Evolutionary conservation across 2,113 vertebrate genomes (phyloP).

Genomic region (Centrocercus urophasianus): DNA sequence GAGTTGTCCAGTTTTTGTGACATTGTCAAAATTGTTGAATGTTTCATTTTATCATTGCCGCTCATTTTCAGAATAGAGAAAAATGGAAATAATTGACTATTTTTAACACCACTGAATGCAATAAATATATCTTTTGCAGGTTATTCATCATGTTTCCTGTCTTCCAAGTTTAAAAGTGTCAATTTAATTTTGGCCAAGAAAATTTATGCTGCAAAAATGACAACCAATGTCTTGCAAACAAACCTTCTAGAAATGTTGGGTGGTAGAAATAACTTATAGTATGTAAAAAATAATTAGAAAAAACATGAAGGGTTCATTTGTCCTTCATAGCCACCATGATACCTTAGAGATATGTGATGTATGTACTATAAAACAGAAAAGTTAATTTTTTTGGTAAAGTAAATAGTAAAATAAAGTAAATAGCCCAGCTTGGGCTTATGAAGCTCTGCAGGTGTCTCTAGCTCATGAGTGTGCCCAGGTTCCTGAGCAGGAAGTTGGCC

Average conservation of each 20-base stretch:
- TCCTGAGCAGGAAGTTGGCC: neutral
- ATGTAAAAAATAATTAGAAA: neutral
- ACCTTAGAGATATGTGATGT: neutral
- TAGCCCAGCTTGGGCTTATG: neutral
- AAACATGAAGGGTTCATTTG: neutral
- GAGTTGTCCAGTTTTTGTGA: constrained; percentile 40
- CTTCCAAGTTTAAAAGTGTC: neutral
- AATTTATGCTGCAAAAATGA: neutral
- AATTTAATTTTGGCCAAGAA: neutral
- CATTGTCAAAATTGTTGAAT: neutral
- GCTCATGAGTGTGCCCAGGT: neutral
- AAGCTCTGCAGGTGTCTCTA: neutral
- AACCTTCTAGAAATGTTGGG: neutral
- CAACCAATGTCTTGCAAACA: neutral
- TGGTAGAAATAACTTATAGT: neutral
- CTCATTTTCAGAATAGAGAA: constrained; percentile 25
- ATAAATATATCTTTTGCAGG: neutral
- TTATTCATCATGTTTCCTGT: neutral
- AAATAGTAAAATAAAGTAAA: too few species aligned
- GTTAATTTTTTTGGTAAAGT: neutral
- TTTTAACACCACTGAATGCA: neutral
- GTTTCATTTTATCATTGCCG: constrained; percentile 21
- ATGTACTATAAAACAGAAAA: neutral
- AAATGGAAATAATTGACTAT: constrained; percentile 23
- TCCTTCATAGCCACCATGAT: neutral